Conservation (phyloP, 2,797 vertebrate genomes). For the Sebastes oblongus region DNA sequence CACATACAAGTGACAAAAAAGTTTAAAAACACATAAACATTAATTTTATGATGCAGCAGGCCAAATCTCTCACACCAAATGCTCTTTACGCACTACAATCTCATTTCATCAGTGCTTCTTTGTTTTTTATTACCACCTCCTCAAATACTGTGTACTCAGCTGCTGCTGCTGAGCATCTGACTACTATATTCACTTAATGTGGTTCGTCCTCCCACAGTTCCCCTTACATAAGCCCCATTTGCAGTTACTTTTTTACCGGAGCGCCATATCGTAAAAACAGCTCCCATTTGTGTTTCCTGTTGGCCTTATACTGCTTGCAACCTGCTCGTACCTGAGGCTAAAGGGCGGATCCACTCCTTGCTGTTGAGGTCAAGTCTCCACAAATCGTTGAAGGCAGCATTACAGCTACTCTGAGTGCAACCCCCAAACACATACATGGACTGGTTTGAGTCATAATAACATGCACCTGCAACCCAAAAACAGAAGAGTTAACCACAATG, state of each 20-base stretch:
- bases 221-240: slow-evolving; percentile 8
- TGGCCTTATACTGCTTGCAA: not conserved
- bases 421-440: slow-evolving; percentile 99
- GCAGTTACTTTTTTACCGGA: slow-evolving; percentile 7
- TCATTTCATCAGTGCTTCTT: not conserved
- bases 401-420: slow-evolving; percentile 99
- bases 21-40: not conserved
- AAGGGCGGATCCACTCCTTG: slow-evolving; percentile 98
- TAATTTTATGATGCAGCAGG: not conserved
- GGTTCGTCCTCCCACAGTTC: slow-evolving; percentile 3
- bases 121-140: not conserved
- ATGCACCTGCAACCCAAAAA: slow-evolving; percentile 85
- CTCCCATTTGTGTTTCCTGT: not conserved
- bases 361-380: slow-evolving; percentile 99
- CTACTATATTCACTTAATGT: slow-evolving; percentile 9
- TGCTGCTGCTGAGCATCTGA: slow-evolving; percentile 11
- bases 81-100: not conserved
- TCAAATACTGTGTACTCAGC: slow-evolving; percentile 11
- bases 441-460: slow-evolving; percentile 97
- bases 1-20: not conserved
- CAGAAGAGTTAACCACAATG: not conserved
- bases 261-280: not conserved
- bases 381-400: slow-evolving; percentile 98
- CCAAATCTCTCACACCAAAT: not conserved
- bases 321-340: slow-evolving; percentile 90